A percentile compares a stretch with the other conserved stretches of the same genome.
Conservation (phyloP, 2,888 invertebrate species). For the Odontothrips loti region DNA sequence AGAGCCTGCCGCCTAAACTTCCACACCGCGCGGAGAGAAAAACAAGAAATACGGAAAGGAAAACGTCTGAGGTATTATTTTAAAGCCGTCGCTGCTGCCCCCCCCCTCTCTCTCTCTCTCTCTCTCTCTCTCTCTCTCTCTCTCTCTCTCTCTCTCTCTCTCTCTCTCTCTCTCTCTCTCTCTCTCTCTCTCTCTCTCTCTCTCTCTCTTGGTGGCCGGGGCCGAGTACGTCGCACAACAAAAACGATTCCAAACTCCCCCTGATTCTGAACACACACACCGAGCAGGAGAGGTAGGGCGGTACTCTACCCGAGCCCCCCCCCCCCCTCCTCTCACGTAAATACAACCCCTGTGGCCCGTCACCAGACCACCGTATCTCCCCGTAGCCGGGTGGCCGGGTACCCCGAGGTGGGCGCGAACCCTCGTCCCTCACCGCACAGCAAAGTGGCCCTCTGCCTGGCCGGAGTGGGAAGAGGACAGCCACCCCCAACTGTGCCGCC, state of each 20-base stretch:
- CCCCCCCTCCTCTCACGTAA: background rate
- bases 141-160: background rate
- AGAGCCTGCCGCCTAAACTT: no score
- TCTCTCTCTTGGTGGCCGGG: background rate
- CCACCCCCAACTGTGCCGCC: background rate
- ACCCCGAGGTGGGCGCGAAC: background rate
- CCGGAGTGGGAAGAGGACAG: background rate
- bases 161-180: slow-evolving; percentile 1
- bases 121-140: background rate
- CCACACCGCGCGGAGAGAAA: no score
- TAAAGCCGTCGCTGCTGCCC: background rate
- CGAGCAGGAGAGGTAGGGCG: no score
- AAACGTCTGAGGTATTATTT: background rate
- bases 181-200: background rate
- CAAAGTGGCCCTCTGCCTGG: background rate
- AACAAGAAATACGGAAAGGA: no score
- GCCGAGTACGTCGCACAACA: no score
- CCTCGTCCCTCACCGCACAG: background rate
- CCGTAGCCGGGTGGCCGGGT: background rate
- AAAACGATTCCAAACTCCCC: no score
- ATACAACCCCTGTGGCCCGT: background rate
- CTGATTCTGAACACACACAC: no score
- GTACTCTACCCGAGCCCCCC: no score
- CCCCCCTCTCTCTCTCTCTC: background rate
- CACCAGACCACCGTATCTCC: background rate